A percentile compares a stretch with the other conserved stretches of the same genome.
Evolutionary conservation across 2,113 vertebrate species (phyloP).

Genomic region (Indicator indicator): DNA sequence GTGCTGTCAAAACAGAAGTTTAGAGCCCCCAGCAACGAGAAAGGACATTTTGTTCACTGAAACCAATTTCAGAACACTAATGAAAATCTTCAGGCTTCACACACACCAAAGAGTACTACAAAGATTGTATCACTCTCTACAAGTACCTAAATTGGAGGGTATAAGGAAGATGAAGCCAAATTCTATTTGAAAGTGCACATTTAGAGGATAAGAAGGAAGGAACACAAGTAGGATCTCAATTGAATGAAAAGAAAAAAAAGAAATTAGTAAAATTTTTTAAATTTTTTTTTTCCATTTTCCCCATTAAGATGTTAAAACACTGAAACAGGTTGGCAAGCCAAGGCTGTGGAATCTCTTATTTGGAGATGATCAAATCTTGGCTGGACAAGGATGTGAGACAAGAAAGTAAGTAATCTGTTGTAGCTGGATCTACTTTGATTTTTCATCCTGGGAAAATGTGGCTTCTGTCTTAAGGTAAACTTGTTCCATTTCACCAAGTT

Average conservation of each 20-base stretch:
- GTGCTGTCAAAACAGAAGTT: background rate
- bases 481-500: background rate
- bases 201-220: background rate
- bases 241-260: background rate
- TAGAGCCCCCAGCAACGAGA: background rate
- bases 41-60: background rate
- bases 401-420: background rate
- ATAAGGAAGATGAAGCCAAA: background rate
- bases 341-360: background rate
- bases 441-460: background rate
- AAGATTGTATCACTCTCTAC: background rate
- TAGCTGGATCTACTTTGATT: background rate
- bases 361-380: background rate
- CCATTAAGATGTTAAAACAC: background rate
- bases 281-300: background rate
- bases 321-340: background rate
- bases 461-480: background rate
- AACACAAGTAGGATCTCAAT: background rate
- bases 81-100: background rate
- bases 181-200: background rate
- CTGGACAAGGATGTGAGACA: fast-evolving
- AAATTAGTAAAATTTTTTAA: background rate
- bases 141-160: background rate
- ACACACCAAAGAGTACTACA: background rate
- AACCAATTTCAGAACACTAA: background rate